Evolutionary conservation across 1,140 invertebrate species (phyloP), one percentile per base, ranked within the genome.

Genomic region (Drosophila pachea): DNA sequence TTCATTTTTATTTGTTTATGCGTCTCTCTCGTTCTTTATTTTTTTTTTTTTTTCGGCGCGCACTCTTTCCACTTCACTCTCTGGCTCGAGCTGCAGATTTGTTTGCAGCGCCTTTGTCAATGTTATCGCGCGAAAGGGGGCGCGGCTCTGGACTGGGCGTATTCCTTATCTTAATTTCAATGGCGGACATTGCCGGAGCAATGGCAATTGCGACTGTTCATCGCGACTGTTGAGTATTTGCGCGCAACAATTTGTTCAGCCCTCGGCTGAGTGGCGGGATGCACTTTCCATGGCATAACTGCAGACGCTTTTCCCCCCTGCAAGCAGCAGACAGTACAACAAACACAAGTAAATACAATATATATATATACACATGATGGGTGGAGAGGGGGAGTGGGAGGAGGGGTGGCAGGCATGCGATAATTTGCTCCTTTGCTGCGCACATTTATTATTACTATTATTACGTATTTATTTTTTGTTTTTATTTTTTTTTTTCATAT

Each of bases 1-100:
- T 73, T 79, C 72, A 86, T 86, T 73, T 61, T 75, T 82, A 68
- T 77, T 77, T 74, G 66, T 78, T 67, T 72, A 65, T 73, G 74
- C 65, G 56, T 74, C 62, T 38, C 38, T 49, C 9, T 33, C 2
- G 2, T 48, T 58, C 63, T 52, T 40, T 45, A 38, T 11, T 7
- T 33, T 12, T 42, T 47, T 45, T 32, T n/a, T n/a, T n/a, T n/a
- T n/a, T n/a, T n/a, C n/a, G n/a, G n/a, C n/a, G n/a, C n/a, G n/a
- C 16, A n/a, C 42, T 55, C 9, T 45, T 11, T 59, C 52, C 4
- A n/a, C 32, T 16, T n/a, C 14, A 47, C 16, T 72, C 4, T 52
- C 40, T 14, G 8, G 4, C n/a, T 42, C 14, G 7, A 43, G 52
- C 11, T 54, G 40, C 2, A 42, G 4, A 12, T 31, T 33, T 52